Percentiles rank a stretch among this genome's conserved stretches.
Conservation (phyloP, 2,113 vertebrate genomes). For the Pseudopodoces humilis region DNA sequence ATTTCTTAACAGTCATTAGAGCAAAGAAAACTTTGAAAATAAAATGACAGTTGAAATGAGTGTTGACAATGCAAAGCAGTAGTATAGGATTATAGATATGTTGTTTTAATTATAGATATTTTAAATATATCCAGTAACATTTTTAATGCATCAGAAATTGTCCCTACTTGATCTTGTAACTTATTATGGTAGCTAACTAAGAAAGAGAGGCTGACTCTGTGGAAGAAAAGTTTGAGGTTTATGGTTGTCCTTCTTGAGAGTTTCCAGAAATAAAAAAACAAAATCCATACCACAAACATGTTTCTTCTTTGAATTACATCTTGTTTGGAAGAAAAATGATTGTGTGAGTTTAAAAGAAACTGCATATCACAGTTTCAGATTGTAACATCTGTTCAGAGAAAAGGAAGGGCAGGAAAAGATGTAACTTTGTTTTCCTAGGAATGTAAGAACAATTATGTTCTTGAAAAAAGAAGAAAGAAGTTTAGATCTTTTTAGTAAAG, state of each 20-base stretch:
- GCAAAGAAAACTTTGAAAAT: not conserved
- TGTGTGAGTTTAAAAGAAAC: not conserved
- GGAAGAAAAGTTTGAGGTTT: not conserved
- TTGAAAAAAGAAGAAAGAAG: not conserved
- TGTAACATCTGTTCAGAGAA: not conserved
- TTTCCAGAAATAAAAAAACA: not conserved
- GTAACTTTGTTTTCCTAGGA: not conserved
- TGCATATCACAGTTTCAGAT: not conserved
- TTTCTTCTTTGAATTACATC: not conserved
- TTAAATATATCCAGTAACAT: slow-evolving; percentile 26
- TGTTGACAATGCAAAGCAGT: slow-evolving; percentile 18
- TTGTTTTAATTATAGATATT: slow-evolving; percentile 31
- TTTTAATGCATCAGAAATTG: slow-evolving; percentile 7
- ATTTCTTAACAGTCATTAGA: not conserved
- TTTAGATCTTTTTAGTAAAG: not conserved
- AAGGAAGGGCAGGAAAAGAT: not conserved
- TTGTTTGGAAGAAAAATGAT: not conserved
- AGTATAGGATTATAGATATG: not conserved
- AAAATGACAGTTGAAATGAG: slow-evolving; percentile 19
- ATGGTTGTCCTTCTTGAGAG: not conserved
- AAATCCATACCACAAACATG: not conserved
- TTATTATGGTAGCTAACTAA: not conserved
- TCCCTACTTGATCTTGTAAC: not conserved
- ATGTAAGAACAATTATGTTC: not conserved
- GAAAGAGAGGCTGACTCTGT: not conserved